phyloP scores from a whole-genome alignment of 2,888 invertebrate genomes.

The Eledone cirrhosa region DNA sequence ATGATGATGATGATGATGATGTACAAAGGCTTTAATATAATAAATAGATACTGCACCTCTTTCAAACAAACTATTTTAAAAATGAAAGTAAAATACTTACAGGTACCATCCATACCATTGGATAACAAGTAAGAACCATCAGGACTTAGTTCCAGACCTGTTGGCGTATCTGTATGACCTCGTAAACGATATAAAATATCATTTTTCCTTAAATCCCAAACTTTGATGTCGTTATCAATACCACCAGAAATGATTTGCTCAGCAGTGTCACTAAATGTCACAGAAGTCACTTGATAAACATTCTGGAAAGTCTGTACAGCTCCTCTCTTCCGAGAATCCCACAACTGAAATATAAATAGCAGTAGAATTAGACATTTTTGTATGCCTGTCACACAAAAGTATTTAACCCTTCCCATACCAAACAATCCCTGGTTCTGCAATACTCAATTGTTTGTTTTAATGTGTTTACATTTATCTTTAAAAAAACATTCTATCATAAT shows the following conservation, averaged over 20 bases:
- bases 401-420: too few relatives aligned
- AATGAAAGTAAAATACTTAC: constrained; percentile 50
- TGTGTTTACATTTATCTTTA: too few relatives aligned
- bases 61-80: background rate
- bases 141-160: constrained; percentile 82
- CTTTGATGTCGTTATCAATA: constrained; percentile 96
- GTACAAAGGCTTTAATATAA: too few relatives aligned
- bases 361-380: too few relatives aligned
- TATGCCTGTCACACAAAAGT: too few relatives aligned
- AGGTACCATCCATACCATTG: constrained; percentile 95
- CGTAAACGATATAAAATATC: constrained; percentile 81
- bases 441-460: too few relatives aligned
- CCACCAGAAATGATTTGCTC: constrained; percentile 95
- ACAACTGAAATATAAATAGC: constrained; percentile 62
- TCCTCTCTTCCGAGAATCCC: constrained; percentile 89
- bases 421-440: too few relatives aligned
- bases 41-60: too few relatives aligned
- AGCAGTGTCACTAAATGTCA: constrained; percentile 93
- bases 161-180: constrained; percentile 96
- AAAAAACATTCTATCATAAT: too few relatives aligned
- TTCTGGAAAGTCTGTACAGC: constrained; percentile 73
- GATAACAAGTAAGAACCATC: constrained; percentile 82
- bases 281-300: constrained; percentile 69
- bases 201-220: constrained; percentile 95
- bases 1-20: too few relatives aligned